phyloP scores from a whole-genome alignment of 2,113 vertebrate genomes.

The Salvelinus sp. region DNA sequence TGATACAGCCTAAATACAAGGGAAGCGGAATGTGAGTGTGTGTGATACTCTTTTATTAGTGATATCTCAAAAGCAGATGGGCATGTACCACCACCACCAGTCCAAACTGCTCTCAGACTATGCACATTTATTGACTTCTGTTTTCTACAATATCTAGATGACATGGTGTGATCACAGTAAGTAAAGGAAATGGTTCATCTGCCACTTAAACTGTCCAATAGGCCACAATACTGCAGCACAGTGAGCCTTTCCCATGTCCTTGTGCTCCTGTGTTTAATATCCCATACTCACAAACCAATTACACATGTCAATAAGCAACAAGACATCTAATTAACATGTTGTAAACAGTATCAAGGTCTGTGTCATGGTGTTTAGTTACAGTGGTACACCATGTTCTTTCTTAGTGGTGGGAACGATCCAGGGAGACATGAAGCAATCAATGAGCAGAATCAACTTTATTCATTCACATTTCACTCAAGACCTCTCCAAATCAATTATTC shows the following conservation, averaged over 20 bases:
- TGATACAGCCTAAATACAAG: conserved; percentile 67
- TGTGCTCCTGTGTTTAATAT: conserved; percentile 24
- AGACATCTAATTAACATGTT: not conserved
- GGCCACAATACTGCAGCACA: conserved; percentile 9
- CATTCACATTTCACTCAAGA: conserved; percentile 54
- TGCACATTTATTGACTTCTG: conserved; percentile 43
- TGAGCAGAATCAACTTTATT: not conserved
- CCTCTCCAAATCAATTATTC: conserved; percentile 56
- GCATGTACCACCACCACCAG: not conserved
- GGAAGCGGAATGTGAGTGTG: conserved; percentile 52
- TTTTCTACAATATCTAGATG: conserved; percentile 37
- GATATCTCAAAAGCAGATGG: conserved; percentile 14
- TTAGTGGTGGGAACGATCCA: not conserved
- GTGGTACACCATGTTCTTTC: not conserved
- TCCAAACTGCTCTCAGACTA: conserved; percentile 28
- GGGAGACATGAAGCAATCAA: not conserved
- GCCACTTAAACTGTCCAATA: conserved; percentile 23
- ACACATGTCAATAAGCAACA: conserved; percentile 6
- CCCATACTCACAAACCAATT: conserved; percentile 10
- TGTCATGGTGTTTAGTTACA: not conserved
- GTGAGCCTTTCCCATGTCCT: conserved; percentile 10
- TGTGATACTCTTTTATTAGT: conserved; percentile 25
- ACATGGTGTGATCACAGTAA: conserved; percentile 35
- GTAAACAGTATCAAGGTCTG: not conserved
- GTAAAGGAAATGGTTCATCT: conserved; percentile 16